A percentile compares a stretch with the other conserved stretches of the same genome.
These are phyloP conservation scores for Ferrisia virgata DNA, from an alignment of 2,888 invertebrate species.

Conservation along the genomic window DNA sequence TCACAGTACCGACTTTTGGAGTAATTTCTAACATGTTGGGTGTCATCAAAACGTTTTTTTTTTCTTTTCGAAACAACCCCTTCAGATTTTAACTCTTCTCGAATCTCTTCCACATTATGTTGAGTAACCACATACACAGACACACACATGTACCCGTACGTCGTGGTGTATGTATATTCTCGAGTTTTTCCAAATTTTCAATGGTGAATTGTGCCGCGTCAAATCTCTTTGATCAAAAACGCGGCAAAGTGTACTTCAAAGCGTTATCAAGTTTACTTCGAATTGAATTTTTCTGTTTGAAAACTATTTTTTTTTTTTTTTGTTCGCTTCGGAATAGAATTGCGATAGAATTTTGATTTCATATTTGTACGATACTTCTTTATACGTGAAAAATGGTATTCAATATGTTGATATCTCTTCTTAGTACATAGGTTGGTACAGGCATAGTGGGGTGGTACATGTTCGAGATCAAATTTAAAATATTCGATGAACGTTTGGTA, in stretches of 20 bases:
- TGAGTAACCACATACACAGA: not conserved
- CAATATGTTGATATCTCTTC: not conserved
- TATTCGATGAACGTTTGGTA: not conserved
- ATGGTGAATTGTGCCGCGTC: not conserved
- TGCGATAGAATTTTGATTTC: not conserved
- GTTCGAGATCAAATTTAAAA: not conserved
- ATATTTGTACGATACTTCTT: not conserved
- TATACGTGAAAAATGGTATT: not conserved
- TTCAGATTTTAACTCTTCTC: too few species aligned
- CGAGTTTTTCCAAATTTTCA: not conserved
- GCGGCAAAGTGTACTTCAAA: constrained; percentile 9
- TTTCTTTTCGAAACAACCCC: not conserved
- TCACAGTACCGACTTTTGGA: too few species aligned
- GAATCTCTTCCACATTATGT: not conserved
- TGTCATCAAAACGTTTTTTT: not conserved
- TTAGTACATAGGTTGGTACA: not conserved
- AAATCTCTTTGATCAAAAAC: not conserved
- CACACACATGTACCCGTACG: not conserved
- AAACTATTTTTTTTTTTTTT: not conserved
- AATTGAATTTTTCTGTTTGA: constrained; percentile 16
- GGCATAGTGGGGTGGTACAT: not conserved
- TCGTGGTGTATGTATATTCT: not conserved
- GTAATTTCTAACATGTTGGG: not conserved
- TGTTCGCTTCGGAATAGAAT: not conserved
- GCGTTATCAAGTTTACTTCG: not conserved